Evolutionary conservation across 2,113 vertebrate genomes (phyloP), one percentile per base, ranked within the genome.

Genomic region (Catharus minimus): DNA sequence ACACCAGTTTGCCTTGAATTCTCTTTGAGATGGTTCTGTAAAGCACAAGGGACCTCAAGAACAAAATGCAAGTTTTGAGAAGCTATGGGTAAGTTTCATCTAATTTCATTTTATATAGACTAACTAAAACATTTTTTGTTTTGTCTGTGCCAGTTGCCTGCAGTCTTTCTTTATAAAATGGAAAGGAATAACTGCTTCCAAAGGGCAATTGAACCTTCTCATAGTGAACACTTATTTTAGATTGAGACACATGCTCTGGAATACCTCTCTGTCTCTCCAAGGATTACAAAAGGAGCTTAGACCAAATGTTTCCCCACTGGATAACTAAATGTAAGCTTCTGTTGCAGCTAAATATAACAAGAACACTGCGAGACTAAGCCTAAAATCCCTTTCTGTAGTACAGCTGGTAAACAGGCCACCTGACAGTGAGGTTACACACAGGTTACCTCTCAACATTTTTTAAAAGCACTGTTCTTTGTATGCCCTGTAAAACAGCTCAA

Each of bases 281-380:
- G 47, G 55, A 22, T 89, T 84, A 62, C 47, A 93, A 58, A 86
- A 91, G 33, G 33, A 76, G 41, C 55, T 85, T 76, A 82, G 26
- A 80, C 41, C 26, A 73, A 89, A 80, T 8, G 9, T 64, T 82
- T 72, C 57, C 9, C 67, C 52, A 44, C 23, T 76, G 61, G 43
- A 69, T 80, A 89, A 53, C 62, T 69, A 73, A 73, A 86, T 86
- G 53, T 76, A 89, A 93, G 81, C 47, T 83, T n/a, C 22, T 52
- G 15, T 67, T 84, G 49, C 74, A 86, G 67, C 26, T 86, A 90
- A 83, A 90, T 86, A 77, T 69, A 93, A 66, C 56, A 76, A 85
- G 71, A 79, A 83, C 23, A 21, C 44, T 50, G 39, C 69, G 16
- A 95, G 60, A 33, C 56, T 86, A 86, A 94, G 47, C 47, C 39